Percentiles rank a stretch among this genome's conserved stretches.
phyloP scores from a whole-genome alignment of 2,797 vertebrate genomes.

The Cirrhinus molitorella region DNA sequence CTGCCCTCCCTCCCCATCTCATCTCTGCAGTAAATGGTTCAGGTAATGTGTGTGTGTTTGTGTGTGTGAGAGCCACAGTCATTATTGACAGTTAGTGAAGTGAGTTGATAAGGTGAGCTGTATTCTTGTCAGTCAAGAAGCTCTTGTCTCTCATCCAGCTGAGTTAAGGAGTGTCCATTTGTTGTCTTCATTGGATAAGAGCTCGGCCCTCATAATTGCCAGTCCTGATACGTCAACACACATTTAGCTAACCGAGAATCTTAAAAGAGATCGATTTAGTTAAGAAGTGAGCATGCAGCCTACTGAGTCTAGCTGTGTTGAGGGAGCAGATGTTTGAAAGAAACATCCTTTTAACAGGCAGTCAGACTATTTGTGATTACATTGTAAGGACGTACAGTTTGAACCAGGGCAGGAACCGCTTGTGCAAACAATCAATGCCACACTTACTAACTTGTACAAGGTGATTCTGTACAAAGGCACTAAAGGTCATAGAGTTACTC shows the following conservation, averaged over 20 bases:
- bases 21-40: conserved; percentile 26
- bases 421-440: conserved; percentile 72
- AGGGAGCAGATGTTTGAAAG: conserved; percentile 69
- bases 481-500: neutral
- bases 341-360: conserved; percentile 73
- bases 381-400: conserved; percentile 67
- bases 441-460: conserved; percentile 66
- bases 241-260: conserved; percentile 34
- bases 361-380: conserved; percentile 76
- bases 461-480: conserved; percentile 9
- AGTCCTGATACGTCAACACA: conserved; percentile 54
- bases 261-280: conserved; percentile 73
- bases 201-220: conserved; percentile 74
- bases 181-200: conserved; percentile 76
- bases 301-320: conserved; percentile 78
- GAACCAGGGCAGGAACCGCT: conserved; percentile 66
- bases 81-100: conserved; percentile 72
- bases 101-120: conserved; percentile 64
- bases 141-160: conserved; percentile 63
- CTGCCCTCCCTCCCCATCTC: conserved; percentile 51
- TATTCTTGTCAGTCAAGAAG: conserved; percentile 62
- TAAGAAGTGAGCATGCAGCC: conserved; percentile 70
- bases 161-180: conserved; percentile 75
- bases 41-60: conserved; percentile 25
- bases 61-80: conserved; percentile 63